phyloP scores from a whole-genome alignment of 2,113 vertebrate genomes.

The Cyprinodon brontotheroides region DNA sequence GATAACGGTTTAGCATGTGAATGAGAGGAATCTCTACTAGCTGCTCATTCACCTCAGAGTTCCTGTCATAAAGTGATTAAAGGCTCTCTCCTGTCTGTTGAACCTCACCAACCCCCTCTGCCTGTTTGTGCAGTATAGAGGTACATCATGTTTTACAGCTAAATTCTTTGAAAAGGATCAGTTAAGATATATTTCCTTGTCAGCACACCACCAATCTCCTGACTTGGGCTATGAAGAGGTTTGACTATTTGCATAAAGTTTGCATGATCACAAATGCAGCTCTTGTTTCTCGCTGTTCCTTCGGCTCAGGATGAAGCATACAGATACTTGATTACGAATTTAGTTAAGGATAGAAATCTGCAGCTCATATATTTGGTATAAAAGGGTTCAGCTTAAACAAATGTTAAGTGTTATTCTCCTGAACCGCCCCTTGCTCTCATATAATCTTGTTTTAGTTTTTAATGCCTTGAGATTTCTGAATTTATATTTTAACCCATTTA shows the following conservation, averaged over 20 bases:
- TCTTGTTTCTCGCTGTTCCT: constrained; percentile 4
- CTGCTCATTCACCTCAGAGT: constrained; percentile 70
- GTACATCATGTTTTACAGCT: constrained; percentile 15
- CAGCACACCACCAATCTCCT: not conserved
- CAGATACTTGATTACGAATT: constrained; percentile 7
- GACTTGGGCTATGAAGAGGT: constrained; percentile 19
- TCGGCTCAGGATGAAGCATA: constrained; percentile 15
- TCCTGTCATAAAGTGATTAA: constrained; percentile 83
- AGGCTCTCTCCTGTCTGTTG: constrained; percentile 60
- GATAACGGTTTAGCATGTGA: constrained; percentile 73
- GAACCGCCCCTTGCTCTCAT: not conserved
- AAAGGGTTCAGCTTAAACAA: no score
- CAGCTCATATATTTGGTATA: not conserved
- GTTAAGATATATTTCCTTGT: constrained; percentile 31
- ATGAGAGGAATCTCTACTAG: constrained; percentile 66
- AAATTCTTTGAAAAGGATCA: constrained; percentile 25
- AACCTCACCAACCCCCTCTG: constrained; percentile 8
- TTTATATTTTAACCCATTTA: no score
- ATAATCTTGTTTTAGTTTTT: not conserved
- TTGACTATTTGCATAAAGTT: not conserved
- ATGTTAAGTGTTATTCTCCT: not conserved
- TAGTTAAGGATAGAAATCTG: constrained; percentile 9
- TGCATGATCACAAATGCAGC: not conserved
- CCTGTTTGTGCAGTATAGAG: constrained; percentile 30
- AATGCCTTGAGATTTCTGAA: no score